Percentiles rank a stretch among this genome's conserved stretches.
phyloP scores from a whole-genome alignment of 1,140 invertebrate genomes.

The Leptopilina clavipes region DNA sequence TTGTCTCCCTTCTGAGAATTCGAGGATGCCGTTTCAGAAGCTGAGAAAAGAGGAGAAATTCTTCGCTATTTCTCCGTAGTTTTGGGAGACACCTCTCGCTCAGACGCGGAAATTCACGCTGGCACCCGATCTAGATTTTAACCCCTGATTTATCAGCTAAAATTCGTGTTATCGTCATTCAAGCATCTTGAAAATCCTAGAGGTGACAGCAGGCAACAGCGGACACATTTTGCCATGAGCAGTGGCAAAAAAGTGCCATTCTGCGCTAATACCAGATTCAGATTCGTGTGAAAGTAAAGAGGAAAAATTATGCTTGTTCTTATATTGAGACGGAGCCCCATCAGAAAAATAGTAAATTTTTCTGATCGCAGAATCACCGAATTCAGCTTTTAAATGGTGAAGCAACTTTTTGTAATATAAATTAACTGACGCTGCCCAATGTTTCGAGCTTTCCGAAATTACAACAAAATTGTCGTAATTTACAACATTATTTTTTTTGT shows the following conservation, averaged over 20 bases:
- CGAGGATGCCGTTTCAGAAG: too few species aligned
- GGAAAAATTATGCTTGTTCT: slow-evolving; percentile 54
- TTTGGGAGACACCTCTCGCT: too few species aligned
- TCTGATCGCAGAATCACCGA: slow-evolving; percentile 37
- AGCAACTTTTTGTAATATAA: slow-evolving; percentile 44
- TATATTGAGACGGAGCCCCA: slow-evolving; percentile 46
- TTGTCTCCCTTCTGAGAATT: too few species aligned
- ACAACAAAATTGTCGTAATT: slow-evolving; percentile 38
- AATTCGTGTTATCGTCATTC: too few species aligned
- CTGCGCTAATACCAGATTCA: slow-evolving; percentile 49
- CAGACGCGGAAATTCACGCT: too few species aligned
- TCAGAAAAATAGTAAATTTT: slow-evolving; percentile 50
- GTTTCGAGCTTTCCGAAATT: slow-evolving; percentile 39
- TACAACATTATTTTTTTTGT: slow-evolving; percentile 36
- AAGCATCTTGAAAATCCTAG: too few species aligned
- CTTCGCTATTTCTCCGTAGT: too few species aligned
- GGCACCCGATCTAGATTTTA: too few species aligned
- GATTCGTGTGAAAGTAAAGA: slow-evolving; percentile 41
- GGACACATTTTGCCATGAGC: slow-evolving; percentile 62
- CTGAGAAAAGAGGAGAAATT: too few species aligned
- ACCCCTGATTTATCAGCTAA: too few species aligned
- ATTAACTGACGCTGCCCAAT: slow-evolving; percentile 46
- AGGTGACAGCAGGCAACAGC: too few species aligned
- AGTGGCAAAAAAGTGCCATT: slow-evolving; percentile 63
- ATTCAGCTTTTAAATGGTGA: slow-evolving; percentile 40